Evolutionary conservation across 2,113 vertebrate species (phyloP).

Genomic region (Lates calcarifer): DNA sequence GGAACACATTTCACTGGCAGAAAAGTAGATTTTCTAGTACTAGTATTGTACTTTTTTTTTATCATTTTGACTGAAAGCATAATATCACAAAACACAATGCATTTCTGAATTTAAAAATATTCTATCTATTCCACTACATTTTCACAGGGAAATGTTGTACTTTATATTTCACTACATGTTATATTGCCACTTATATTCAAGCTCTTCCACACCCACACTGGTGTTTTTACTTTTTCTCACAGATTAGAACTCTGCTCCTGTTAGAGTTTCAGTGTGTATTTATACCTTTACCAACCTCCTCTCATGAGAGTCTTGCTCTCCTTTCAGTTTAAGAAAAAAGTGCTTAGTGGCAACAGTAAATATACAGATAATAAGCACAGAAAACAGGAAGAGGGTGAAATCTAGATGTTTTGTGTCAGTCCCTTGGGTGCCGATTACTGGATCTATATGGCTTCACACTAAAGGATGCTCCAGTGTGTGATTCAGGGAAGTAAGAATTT

Average conservation of each 20-base stretch:
- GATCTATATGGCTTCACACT: neutral
- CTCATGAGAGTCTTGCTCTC: neutral
- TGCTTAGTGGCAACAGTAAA: neutral
- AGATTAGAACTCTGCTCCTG: neutral
- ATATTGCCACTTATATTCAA: no score
- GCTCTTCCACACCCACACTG: no score
- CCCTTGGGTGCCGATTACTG: conserved; percentile 32
- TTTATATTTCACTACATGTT: no score
- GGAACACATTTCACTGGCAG: no score
- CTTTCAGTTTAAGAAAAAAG: neutral
- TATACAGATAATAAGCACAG: neutral
- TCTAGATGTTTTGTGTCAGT: neutral
- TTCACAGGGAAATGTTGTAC: no score
- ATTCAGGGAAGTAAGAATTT: conserved; percentile 6
- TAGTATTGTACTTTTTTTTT: no score
- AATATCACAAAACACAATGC: no score
- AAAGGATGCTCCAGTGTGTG: neutral
- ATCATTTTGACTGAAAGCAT: no score
- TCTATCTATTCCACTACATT: no score
- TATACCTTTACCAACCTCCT: neutral
- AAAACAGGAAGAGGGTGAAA: neutral
- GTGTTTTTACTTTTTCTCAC: neutral
- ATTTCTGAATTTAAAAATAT: no score
- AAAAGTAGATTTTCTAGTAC: no score
- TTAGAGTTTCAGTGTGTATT: neutral